Percentiles rank a stretch among this genome's conserved stretches.
These are phyloP conservation scores for Hemistola chrysoprasaria DNA, from an alignment of 2,888 invertebrate species.

Conservation along the genomic window DNA sequence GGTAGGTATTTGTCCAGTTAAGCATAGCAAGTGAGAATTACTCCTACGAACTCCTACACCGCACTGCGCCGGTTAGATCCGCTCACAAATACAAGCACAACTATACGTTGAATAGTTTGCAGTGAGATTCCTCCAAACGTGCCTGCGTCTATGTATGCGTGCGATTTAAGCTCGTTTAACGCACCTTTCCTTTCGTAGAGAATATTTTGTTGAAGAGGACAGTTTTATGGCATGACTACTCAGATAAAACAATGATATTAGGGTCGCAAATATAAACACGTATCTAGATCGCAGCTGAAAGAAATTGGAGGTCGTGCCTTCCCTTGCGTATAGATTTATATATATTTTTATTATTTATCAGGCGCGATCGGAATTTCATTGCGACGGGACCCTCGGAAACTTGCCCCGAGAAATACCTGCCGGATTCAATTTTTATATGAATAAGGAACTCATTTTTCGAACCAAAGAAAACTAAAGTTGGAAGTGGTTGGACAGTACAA, in stretches of 20 bases:
- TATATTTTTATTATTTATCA: constrained; percentile 21
- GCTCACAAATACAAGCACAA: too few species aligned
- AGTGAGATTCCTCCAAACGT: too few species aligned
- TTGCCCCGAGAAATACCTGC: neutral
- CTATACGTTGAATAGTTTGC: too few species aligned
- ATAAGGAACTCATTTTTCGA: constrained; percentile 1
- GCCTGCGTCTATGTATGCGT: too few species aligned
- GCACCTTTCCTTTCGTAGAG: too few species aligned
- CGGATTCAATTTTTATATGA: neutral
- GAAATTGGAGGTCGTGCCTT: constrained; percentile 4
- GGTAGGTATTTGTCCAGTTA: too few species aligned
- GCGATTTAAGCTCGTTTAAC: too few species aligned
- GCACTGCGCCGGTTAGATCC: too few species aligned
- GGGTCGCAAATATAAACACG: constrained; percentile 1
- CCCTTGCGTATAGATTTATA: constrained; percentile 15
- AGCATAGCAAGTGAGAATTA: too few species aligned
- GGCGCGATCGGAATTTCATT: constrained; percentile 13
- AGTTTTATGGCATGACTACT: constrained; percentile 9
- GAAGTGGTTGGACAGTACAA: too few species aligned
- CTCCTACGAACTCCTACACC: too few species aligned
- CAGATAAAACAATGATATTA: constrained; percentile 13
- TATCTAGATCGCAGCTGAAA: constrained; percentile 10
- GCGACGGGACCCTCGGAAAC: constrained; percentile 1
- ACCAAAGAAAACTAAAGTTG: constrained; percentile 3
- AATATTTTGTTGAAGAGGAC: too few species aligned